Conservation (phyloP, 2,113 vertebrate genomes). For the Protobothrops mucrosquamatus region DNA sequence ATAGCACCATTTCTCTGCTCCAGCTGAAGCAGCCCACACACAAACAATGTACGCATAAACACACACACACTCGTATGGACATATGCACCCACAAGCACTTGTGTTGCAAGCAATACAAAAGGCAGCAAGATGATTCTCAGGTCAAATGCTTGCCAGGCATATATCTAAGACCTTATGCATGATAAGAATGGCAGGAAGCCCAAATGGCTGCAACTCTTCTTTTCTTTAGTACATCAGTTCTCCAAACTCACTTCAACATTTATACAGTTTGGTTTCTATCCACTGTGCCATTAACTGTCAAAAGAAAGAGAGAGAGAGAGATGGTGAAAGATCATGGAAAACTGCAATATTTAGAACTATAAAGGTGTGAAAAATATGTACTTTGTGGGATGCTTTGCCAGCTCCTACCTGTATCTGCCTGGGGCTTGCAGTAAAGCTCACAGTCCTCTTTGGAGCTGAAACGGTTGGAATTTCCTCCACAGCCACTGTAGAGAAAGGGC, state of each 20-base stretch:
- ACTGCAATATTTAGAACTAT: neutral
- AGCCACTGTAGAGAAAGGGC: conserved; percentile 94
- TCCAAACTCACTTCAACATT: conserved; percentile 37
- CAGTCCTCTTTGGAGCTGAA: conserved; percentile 86
- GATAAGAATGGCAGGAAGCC: neutral
- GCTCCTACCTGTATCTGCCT: conserved; percentile 59
- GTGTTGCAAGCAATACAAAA: neutral
- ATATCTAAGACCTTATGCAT: neutral
- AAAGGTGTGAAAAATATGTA: neutral
- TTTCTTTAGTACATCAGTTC: neutral
- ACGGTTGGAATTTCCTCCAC: conserved; percentile 86
- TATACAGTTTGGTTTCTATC: conserved; percentile 28
- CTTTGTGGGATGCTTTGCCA: neutral
- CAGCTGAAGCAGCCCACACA: conserved; percentile 18
- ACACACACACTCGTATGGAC: rapidly evolving
- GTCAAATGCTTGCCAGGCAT: neutral
- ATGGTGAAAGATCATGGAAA: rapidly evolving
- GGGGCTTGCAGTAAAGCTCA: conserved; percentile 73
- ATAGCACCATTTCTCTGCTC: conserved; percentile 72
- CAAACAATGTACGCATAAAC: rapidly evolving
- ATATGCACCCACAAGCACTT: rapidly evolving
- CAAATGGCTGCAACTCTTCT: neutral
- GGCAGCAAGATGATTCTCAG: neutral
- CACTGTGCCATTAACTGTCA: rapidly evolving
- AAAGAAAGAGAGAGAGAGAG: neutral